These are phyloP conservation scores for Sinhomidia bicolor DNA, from an alignment of 2,888 invertebrate genomes.

Conservation along the genomic window DNA sequence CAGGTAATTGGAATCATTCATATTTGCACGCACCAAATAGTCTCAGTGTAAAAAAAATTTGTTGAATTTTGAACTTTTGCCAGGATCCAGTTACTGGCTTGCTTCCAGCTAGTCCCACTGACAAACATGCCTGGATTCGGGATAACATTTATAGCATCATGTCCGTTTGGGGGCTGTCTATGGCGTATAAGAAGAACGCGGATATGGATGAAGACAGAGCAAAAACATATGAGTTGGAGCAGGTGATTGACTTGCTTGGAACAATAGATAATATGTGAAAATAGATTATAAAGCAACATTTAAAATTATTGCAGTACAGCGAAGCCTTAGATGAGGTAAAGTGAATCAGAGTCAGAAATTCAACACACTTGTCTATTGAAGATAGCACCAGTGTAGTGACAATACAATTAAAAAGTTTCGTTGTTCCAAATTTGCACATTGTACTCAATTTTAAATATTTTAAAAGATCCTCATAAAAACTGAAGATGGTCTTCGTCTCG, in stretches of 20 bases:
- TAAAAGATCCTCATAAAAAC: constrained; percentile 87
- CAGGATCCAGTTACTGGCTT: constrained; percentile 98
- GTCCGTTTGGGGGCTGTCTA: constrained; percentile 98
- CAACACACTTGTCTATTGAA: background rate
- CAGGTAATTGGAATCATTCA: constrained; percentile 83
- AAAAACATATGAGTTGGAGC: constrained; percentile 98
- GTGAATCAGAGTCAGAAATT: background rate
- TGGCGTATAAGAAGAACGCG: constrained; percentile 99
- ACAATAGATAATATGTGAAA: background rate
- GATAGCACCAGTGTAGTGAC: background rate
- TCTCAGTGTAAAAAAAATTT: too few relatives aligned
- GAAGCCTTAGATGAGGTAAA: constrained; percentile 87
- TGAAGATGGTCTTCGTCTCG: constrained; percentile 92
- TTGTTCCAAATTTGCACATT: too few relatives aligned
- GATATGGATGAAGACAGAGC: constrained; percentile 99
- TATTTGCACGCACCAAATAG: background rate
- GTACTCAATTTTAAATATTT: background rate
- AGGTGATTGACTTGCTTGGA: constrained; percentile 81
- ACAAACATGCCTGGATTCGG: constrained; percentile 98
- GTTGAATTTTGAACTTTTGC: constrained; percentile 81
- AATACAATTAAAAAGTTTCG: too few relatives aligned
- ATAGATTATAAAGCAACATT: too few relatives aligned
- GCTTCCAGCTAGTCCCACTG: constrained; percentile 93
- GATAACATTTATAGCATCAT: constrained; percentile 99
- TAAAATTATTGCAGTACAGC: too few relatives aligned